Evolutionary conservation across 1,140 invertebrate species (phyloP).

Genomic region (Orius insidiosus): DNA sequence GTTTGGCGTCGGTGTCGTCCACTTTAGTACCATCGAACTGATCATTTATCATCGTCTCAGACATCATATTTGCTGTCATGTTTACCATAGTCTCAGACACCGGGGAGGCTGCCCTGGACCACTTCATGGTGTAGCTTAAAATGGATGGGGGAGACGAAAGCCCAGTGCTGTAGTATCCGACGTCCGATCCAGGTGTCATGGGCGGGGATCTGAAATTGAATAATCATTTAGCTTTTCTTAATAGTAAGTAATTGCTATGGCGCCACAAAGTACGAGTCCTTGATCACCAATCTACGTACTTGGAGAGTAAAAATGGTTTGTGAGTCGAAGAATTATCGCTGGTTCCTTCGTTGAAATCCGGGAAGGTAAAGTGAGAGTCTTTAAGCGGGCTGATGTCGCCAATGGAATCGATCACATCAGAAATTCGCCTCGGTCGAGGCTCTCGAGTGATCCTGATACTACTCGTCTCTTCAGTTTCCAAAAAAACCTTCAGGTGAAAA

Average conservation of each 20-base stretch:
- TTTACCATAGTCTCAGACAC: too few relatives aligned
- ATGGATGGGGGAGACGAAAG: conserved; percentile 12
- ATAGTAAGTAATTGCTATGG: too few relatives aligned
- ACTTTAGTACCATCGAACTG: not conserved
- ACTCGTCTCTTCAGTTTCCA: conserved; percentile 13
- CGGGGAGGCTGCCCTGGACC: conserved; percentile 13
- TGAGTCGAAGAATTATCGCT: too few relatives aligned
- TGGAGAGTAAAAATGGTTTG: too few relatives aligned
- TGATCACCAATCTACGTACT: too few relatives aligned
- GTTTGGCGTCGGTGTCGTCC: conserved; percentile 12
- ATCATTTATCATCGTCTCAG: conserved; percentile 9
- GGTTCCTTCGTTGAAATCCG: conserved; percentile 6
- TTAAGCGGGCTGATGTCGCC: conserved; percentile 13
- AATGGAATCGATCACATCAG: conserved; percentile 21
- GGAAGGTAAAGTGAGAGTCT: conserved; percentile 2
- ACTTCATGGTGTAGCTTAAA: conserved; percentile 6
- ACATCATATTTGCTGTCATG: too few relatives aligned
- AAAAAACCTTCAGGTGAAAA: conserved; percentile 16
- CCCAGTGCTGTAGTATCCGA: conserved; percentile 16
- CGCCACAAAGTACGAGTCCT: too few relatives aligned
- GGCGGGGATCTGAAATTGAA: conserved; percentile 12
- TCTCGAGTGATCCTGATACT: not conserved
- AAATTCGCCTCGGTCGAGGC: conserved; percentile 17
- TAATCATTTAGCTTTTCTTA: not conserved
- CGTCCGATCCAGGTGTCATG: conserved; percentile 15